phyloP scores from a whole-genome alignment of 2,888 invertebrate species.

The Pherbina coryleti region DNA sequence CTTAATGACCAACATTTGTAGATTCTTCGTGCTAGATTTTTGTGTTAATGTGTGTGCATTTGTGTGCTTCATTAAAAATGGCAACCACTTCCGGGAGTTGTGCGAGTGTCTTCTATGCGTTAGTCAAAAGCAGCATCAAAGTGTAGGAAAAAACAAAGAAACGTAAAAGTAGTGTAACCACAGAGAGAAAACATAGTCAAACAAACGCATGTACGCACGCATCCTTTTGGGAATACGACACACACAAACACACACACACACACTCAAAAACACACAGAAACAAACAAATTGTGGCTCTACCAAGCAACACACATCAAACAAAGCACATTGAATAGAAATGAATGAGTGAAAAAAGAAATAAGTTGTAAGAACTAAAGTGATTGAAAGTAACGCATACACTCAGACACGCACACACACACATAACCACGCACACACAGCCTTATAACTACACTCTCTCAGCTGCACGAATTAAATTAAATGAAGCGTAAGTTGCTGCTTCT shows the following conservation, averaged over 20 bases:
- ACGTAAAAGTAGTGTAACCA: background rate
- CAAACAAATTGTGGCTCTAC: background rate
- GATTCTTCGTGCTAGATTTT: background rate
- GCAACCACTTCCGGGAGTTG: background rate
- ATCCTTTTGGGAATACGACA: background rate
- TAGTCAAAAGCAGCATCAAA: background rate
- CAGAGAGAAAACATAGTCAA: background rate
- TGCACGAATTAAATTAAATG: constrained; percentile 28
- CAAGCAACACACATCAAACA: constrained; percentile 16
- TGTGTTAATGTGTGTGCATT: background rate
- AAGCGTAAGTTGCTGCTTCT: constrained; percentile 27
- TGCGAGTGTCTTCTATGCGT: background rate
- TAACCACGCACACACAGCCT: background rate
- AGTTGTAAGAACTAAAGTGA: constrained; percentile 15
- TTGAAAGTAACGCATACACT: background rate
- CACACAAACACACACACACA: background rate
- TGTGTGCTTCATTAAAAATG: background rate
- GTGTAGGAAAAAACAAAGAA: background rate
- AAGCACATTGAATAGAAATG: background rate
- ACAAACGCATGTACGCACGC: background rate
- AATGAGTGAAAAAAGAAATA: background rate
- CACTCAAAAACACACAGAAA: background rate
- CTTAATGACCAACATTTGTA: constrained; percentile 7
- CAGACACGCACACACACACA: background rate
- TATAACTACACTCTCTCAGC: constrained; percentile 3